These are phyloP conservation scores for Agapornis roseicollis DNA, from an alignment of 2,113 vertebrate species.

Conservation along the genomic window DNA sequence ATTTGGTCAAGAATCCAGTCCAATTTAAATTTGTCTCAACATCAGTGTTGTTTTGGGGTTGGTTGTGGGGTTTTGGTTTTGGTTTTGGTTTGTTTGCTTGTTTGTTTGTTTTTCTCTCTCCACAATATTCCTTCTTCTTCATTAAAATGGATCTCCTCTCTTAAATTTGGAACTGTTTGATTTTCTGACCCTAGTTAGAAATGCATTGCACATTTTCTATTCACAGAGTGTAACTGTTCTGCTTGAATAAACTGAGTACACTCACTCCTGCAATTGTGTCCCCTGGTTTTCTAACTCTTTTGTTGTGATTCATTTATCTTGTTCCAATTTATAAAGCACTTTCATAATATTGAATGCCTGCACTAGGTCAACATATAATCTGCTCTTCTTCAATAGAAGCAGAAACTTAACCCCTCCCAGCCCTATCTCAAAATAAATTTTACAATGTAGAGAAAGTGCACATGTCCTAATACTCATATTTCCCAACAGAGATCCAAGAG, in stretches of 20 bases:
- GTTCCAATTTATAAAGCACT: slow-evolving; percentile 51
- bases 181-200: slow-evolving; percentile 49
- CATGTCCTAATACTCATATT: neutral
- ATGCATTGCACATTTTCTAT: slow-evolving; percentile 45
- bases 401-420: neutral
- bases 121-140: neutral
- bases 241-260: slow-evolving; percentile 45
- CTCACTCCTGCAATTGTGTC: slow-evolving; percentile 34
- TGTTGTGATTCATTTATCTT: slow-evolving; percentile 61
- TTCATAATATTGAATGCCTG: slow-evolving; percentile 55
- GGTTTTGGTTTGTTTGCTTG: neutral
- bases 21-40: neutral
- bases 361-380: slow-evolving; percentile 35
- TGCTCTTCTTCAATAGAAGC: slow-evolving; percentile 3
- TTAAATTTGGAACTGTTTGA: slow-evolving; percentile 35
- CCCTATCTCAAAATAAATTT: neutral
- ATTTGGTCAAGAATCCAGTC: neutral
- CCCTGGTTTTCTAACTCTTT: slow-evolving; percentile 40
- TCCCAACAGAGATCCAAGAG: neutral
- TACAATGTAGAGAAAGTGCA: neutral
- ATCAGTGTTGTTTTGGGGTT: neutral
- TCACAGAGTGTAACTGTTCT: slow-evolving; percentile 35
- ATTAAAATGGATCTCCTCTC: slow-evolving; percentile 41
- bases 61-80: neutral
- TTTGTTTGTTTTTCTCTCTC: neutral